Conservation (phyloP, 2,888 invertebrate genomes). For the Boloria euphrosyne region DNA sequence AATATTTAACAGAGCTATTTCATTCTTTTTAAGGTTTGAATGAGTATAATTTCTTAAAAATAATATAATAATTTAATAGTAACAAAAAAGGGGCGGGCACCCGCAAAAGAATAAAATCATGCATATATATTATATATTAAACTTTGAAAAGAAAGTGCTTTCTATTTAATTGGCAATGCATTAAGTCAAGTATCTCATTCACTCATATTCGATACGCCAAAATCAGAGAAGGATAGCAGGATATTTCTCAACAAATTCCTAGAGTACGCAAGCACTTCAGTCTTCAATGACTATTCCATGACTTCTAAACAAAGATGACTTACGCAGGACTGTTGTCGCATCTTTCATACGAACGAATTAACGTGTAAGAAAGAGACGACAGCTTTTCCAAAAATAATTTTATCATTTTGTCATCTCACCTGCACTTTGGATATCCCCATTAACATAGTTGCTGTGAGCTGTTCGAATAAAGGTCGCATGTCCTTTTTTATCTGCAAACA, state of each 20-base stretch:
- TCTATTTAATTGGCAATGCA: not conserved
- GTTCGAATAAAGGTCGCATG: conserved; percentile 85
- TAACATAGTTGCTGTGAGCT: conserved; percentile 85
- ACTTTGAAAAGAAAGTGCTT: too few relatives aligned
- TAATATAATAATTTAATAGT: too few relatives aligned
- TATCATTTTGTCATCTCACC: conserved; percentile 71
- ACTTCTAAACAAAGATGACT: conserved; percentile 78
- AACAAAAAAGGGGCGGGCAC: too few relatives aligned
- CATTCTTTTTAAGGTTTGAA: too few relatives aligned
- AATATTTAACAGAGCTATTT: too few relatives aligned
- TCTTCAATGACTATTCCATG: conserved; percentile 59
- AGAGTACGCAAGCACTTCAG: conserved; percentile 58
- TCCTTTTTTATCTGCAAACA: conserved; percentile 85
- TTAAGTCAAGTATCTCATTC: conserved; percentile 48
- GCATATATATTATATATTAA: too few relatives aligned
- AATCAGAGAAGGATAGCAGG: conserved; percentile 65
- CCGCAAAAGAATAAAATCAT: too few relatives aligned
- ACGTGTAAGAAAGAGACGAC: conserved; percentile 69
- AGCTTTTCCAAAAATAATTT: conserved; percentile 66
- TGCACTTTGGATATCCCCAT: conserved; percentile 84
- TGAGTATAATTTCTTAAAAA: too few relatives aligned
- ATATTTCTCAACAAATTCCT: conserved; percentile 71
- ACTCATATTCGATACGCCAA: conserved; percentile 41
- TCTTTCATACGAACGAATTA: conserved; percentile 44
- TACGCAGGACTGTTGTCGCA: conserved; percentile 49